A percentile compares a stretch with the other conserved stretches of the same genome.
Conservation (phyloP, 2,888 invertebrate species). For the Callyntrura sp. region DNA sequence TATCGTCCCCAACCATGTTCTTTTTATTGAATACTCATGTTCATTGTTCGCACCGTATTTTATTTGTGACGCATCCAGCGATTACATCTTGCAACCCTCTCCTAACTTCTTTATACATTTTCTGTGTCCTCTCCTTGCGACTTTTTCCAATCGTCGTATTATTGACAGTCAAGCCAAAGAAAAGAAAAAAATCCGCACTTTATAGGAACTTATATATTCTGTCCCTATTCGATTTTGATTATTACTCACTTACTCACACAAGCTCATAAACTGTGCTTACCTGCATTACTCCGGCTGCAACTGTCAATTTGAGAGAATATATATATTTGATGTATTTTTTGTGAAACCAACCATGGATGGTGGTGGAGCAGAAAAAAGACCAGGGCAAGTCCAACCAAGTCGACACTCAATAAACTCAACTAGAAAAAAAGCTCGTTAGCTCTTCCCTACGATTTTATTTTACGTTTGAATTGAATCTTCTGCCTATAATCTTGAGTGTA, state of each 20-base stretch:
- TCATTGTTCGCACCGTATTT: conserved; percentile 37
- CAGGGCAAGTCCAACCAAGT: background rate
- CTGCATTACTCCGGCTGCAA: conserved; percentile 47
- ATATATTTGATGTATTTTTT: conserved; percentile 63
- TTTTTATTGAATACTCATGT: conserved; percentile 41
- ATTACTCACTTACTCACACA: background rate
- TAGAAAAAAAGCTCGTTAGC: background rate
- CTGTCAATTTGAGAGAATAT: conserved; percentile 61
- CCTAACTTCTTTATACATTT: conserved; percentile 61
- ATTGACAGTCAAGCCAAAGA: conserved; percentile 56
- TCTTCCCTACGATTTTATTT: background rate
- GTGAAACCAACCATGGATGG: conserved; percentile 53
- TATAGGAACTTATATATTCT: background rate
- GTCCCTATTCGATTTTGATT: conserved; percentile 1
- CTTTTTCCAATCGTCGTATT: background rate
- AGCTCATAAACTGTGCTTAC: background rate
- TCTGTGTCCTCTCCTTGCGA: background rate
- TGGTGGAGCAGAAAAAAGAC: background rate
- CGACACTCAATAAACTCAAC: background rate
- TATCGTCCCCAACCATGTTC: conserved; percentile 12
- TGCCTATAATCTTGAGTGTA: conserved; percentile 32
- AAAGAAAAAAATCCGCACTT: conserved; percentile 18
- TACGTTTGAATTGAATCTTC: conserved; percentile 4
- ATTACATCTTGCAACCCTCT: conserved; percentile 48
- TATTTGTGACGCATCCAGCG: conserved; percentile 66